Percentiles rank a stretch among this genome's conserved stretches.
Evolutionary conservation across 2,888 invertebrate species (phyloP).

Genomic region (Volucella inanis): DNA sequence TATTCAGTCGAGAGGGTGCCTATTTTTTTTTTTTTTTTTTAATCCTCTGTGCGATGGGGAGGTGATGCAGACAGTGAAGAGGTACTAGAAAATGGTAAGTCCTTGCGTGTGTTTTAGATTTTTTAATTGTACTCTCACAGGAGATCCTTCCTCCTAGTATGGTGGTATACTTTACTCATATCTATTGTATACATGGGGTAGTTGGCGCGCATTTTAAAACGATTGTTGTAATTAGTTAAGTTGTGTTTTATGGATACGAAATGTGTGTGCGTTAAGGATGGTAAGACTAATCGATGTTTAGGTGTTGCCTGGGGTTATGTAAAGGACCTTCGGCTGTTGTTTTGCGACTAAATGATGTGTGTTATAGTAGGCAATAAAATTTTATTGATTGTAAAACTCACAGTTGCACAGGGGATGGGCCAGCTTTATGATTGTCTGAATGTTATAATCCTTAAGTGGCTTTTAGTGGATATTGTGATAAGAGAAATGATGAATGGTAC

Average conservation of each 20-base stretch:
- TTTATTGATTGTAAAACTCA: slow-evolving; percentile 68
- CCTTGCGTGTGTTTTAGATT: slow-evolving; percentile 24
- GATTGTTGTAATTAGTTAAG: slow-evolving; percentile 57
- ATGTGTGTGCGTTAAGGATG: neutral
- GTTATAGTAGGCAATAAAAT: slow-evolving; percentile 47
- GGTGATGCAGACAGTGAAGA: too few relatives aligned
- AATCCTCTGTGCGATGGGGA: neutral
- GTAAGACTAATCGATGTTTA: slow-evolving; percentile 12
- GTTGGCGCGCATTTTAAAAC: slow-evolving; percentile 22
- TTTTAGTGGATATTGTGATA: slow-evolving; percentile 11
- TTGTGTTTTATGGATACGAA: slow-evolving; percentile 46
- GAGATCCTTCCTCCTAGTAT: too few relatives aligned
- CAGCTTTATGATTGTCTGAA: slow-evolving; percentile 38
- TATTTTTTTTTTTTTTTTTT: slow-evolving; percentile 23
- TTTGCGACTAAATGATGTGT: slow-evolving; percentile 31
- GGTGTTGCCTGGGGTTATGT: slow-evolving; percentile 22
- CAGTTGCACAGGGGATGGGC: slow-evolving; percentile 3
- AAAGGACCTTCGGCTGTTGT: neutral
- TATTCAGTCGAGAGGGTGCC: slow-evolving; percentile 47
- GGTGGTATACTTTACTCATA: too few relatives aligned
- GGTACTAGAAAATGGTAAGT: too few relatives aligned
- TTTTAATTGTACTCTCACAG: too few relatives aligned
- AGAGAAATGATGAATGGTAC: too few relatives aligned
- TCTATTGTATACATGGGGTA: too few relatives aligned
- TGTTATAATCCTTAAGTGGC: slow-evolving; percentile 39